Conservation (phyloP, 1,140 invertebrate species). For the Physella acuta region DNA sequence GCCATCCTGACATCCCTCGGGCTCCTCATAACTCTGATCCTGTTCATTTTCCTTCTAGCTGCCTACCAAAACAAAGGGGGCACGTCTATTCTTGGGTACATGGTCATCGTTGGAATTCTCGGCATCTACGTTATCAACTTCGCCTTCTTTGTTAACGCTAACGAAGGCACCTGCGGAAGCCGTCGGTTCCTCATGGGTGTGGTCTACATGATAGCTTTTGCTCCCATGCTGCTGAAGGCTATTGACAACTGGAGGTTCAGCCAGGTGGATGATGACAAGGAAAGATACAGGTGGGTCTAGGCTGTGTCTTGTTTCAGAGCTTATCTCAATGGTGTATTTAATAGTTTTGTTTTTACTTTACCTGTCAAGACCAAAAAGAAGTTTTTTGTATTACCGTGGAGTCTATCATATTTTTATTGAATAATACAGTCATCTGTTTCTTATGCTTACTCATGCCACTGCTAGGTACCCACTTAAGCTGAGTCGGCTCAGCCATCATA, state of each 20-base stretch:
- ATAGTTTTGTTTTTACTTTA: too few relatives aligned
- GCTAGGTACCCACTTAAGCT: too few relatives aligned
- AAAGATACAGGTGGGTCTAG: conserved; percentile 39
- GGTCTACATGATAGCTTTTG: conserved; percentile 61
- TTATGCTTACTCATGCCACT: too few relatives aligned
- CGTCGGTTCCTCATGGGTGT: conserved; percentile 58
- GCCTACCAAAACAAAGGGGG: conserved; percentile 59
- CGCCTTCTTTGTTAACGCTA: conserved; percentile 62
- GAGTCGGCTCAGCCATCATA: too few relatives aligned
- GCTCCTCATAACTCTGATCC: conserved; percentile 52
- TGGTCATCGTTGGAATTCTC: conserved; percentile 62
- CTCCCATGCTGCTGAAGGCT: conserved; percentile 61
- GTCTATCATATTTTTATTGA: too few relatives aligned
- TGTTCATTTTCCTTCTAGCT: conserved; percentile 61
- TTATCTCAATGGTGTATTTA: too few relatives aligned
- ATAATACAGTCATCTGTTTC: too few relatives aligned
- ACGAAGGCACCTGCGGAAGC: conserved; percentile 56
- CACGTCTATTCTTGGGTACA: conserved; percentile 61
- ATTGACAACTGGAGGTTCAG: conserved; percentile 59
- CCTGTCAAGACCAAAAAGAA: too few relatives aligned
- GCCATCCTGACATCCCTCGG: conserved; percentile 55
- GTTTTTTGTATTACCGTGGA: too few relatives aligned
- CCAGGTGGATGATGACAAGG: conserved; percentile 40
- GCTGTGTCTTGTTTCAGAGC: too few relatives aligned
- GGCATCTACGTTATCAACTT: conserved; percentile 62